Conservation (phyloP, 92 coral and sea anemone species). For the Actinernus sp. region DNA sequence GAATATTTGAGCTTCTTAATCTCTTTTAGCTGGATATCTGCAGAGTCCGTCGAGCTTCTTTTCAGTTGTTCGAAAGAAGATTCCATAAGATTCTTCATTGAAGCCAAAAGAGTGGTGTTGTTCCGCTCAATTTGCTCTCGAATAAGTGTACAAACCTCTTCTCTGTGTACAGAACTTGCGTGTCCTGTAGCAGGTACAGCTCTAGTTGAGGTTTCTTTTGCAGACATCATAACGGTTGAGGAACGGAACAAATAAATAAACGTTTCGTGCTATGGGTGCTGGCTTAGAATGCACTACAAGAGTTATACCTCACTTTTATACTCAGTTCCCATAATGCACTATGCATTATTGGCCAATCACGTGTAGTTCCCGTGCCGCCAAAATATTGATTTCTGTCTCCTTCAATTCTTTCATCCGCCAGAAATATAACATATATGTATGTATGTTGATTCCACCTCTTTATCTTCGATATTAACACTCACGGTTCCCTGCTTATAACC, state of each 20-base stretch:
- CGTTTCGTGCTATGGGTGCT: background rate
- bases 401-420: background rate
- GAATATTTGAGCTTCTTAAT: slow-evolving; percentile 4
- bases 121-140: background rate
- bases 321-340: slow-evolving; percentile 4
- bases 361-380: slow-evolving; percentile 8
- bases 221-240: no score
- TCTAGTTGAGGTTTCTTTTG: no score
- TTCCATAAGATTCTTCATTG: slow-evolving; percentile 1
- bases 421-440: no score
- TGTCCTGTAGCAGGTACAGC: no score
- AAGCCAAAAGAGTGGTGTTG: slow-evolving; percentile 5
- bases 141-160: background rate
- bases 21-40: slow-evolving; percentile 1
- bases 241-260: no score
- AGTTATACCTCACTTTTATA: background rate
- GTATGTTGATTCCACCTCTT: no score
- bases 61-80: background rate
- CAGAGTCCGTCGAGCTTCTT: background rate
- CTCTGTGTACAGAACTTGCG: background rate
- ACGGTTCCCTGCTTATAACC: no score
- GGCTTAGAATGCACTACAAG: background rate
- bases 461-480: no score
- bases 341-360: background rate
- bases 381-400: slow-evolving; percentile 1